Base-by-base conservation (phyloP, 2,797 vertebrate species). In the Oreonectes daqikongensis region DNA sequence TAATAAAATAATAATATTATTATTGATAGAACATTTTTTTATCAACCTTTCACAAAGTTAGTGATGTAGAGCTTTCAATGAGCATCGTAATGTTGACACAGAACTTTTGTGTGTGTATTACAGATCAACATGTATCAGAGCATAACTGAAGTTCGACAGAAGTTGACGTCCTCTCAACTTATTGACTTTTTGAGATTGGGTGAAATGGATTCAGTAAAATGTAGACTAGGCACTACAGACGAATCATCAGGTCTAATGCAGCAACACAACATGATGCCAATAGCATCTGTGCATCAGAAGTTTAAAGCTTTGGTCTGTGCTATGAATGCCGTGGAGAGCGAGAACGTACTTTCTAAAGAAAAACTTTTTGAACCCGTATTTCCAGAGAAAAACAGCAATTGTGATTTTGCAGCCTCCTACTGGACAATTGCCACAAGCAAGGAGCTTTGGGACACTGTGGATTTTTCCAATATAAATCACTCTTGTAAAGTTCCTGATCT, bases 391-490 rank as follows among this genome's bases (percentile, higher is more conserved):
- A 79, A 73, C 1, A 63, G 82, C 38, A 76, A 84, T 0, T 71
- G 69, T 3, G 84, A 87, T 57, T 61, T 88, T 53, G 84, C 79
- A 6, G 14, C 44, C 48, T 92, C 90, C 82, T 84, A 84, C 32
- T 93, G 86, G 65, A 72, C 90, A 65, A 88, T 92, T 30, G 88
- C 89, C 38, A 90, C 91, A n/a, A 81, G 88, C 71, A 91, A 85
- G 10, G 92, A 93, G 78, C 57, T 93, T 42, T 94, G 93, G 93
- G 92, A 94, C 76, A 44, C 91, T 2, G 89, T 86, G 55, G 83
- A 91, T 63, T 78, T 93, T 55, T 79, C 82, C 38, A 81, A 86
- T 8, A 77, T 74, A 14, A 72, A 30, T 69, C 50, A 67, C 17
- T 1, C 66, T 59, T 30, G 17, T 0, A 2, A 14, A 59, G 28